Conservation (phyloP, 2,888 invertebrate genomes). For the Frankliniella intonsa region DNA sequence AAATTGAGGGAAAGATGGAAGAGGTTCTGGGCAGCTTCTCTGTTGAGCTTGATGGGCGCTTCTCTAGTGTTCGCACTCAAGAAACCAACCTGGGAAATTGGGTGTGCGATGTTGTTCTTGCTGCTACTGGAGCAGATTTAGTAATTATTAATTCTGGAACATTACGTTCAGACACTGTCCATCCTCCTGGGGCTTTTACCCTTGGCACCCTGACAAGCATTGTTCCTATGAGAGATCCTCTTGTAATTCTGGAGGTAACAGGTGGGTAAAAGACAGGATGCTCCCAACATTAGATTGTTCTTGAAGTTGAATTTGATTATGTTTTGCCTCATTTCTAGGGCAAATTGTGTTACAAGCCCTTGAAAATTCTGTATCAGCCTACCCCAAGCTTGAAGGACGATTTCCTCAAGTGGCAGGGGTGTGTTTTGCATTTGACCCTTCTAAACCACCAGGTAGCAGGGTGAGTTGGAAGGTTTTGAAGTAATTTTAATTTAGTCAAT, state of each 20-base stretch:
- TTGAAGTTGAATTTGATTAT: not conserved
- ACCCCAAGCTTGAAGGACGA: slow-evolving; percentile 81
- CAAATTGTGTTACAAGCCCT: slow-evolving; percentile 62
- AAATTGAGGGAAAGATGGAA: slow-evolving; percentile 79
- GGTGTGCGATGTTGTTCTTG: slow-evolving; percentile 72
- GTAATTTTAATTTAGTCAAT: not conserved
- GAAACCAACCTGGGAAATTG: slow-evolving; percentile 85
- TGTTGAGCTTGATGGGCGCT: slow-evolving; percentile 83
- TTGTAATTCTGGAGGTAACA: slow-evolving; percentile 69
- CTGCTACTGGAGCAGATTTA: slow-evolving; percentile 79
- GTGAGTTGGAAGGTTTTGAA: slow-evolving; percentile 38
- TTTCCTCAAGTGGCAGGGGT: slow-evolving; percentile 83
- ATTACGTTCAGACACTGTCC: slow-evolving; percentile 68
- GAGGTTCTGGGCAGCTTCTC: slow-evolving; percentile 76
- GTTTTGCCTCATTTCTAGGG: slow-evolving; percentile 49
- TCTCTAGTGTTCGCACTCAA: slow-evolving; percentile 68
- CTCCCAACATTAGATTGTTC: not conserved
- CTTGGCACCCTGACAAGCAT: slow-evolving; percentile 77
- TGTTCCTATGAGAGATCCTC: slow-evolving; percentile 79
- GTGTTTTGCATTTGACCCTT: slow-evolving; percentile 70
- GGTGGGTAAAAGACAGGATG: slow-evolving; percentile 47
- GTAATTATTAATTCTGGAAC: slow-evolving; percentile 86
- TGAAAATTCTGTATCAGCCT: slow-evolving; percentile 81
- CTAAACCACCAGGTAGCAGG: slow-evolving; percentile 62
- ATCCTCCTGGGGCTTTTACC: slow-evolving; percentile 78